These are phyloP conservation scores for Sericinus montela DNA, from an alignment of 2,888 invertebrate species.

Conservation along the genomic window DNA sequence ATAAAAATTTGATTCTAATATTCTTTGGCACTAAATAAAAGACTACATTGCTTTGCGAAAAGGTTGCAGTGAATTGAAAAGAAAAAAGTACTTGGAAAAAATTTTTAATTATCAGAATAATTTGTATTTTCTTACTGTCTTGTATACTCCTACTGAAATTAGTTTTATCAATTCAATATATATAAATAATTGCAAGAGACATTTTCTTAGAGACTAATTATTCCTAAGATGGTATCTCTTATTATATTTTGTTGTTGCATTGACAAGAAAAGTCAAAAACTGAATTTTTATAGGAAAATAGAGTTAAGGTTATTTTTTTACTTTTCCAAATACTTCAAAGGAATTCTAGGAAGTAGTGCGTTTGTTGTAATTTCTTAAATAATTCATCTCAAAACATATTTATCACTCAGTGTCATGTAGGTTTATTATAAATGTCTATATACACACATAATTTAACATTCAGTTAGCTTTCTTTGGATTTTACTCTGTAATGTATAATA, in stretches of 20 bases:
- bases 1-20: too few relatives aligned
- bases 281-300: not conserved
- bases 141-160: not conserved
- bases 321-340: not conserved
- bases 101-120: not conserved
- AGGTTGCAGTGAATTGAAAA: not conserved
- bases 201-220: too few relatives aligned
- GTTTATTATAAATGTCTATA: not conserved
- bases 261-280: not conserved
- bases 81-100: not conserved
- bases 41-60: constrained; percentile 1
- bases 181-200: not conserved
- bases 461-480: too few relatives aligned
- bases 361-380: not conserved
- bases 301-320: constrained; percentile 9
- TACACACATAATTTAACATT: not conserved
- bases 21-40: not conserved
- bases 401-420: not conserved
- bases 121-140: constrained; percentile 1
- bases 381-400: not conserved
- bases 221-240: too few relatives aligned
- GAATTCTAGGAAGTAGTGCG: not conserved
- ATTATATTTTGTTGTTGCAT: not conserved
- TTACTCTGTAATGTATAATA: too few relatives aligned
- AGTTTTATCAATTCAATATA: not conserved